Conservation (phyloP, 2,113 vertebrate genomes). For the Meles meles region DNA sequence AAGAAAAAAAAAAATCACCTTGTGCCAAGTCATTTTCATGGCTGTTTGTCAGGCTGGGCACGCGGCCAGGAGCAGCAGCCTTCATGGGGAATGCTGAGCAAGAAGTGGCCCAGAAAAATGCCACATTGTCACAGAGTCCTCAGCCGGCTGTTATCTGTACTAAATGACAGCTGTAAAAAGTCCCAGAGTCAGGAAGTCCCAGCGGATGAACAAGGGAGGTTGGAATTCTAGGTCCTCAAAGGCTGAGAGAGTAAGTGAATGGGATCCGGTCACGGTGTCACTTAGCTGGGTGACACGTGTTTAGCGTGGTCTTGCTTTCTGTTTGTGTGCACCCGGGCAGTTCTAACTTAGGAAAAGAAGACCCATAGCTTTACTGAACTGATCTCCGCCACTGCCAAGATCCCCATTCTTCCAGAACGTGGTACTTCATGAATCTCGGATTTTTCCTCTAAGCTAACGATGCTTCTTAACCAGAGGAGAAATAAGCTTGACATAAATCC, state of each 20-base stretch:
- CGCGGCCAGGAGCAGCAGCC: background rate
- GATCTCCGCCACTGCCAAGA: background rate
- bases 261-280: background rate
- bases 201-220: background rate
- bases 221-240: background rate
- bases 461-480: background rate
- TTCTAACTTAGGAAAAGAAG: background rate
- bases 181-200: background rate
- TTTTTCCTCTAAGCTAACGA: background rate
- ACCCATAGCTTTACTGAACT: background rate
- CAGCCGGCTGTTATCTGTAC: background rate
- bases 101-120: constrained; percentile 15
- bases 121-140: constrained; percentile 16
- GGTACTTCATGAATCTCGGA: background rate
- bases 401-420: background rate
- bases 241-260: background rate
- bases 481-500: background rate
- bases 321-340: background rate
- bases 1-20: background rate
- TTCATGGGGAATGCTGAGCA: constrained; percentile 17
- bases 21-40: constrained; percentile 63
- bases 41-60: constrained; percentile 53
- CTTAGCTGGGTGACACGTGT: background rate
- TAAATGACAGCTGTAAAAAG: background rate
- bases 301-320: background rate